Percentiles rank a stretch among this genome's conserved stretches.
Conservation (phyloP, 2,797 vertebrate genomes). For the Chromis chromis region DNA sequence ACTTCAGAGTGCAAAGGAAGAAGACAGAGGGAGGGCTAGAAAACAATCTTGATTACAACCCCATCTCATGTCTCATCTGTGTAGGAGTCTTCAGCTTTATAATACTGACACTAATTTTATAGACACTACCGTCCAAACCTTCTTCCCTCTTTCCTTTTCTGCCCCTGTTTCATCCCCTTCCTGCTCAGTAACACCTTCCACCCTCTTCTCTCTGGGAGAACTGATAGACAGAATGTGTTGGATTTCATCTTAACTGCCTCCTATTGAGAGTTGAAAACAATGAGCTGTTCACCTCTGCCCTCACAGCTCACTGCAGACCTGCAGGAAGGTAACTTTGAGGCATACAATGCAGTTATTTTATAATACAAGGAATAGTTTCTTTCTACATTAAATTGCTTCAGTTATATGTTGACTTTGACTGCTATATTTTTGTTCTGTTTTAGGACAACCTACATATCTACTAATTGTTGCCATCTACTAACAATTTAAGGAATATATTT, state of each 20-base stretch:
- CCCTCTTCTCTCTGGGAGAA: conserved; percentile 31
- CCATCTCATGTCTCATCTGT: neutral
- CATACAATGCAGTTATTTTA: conserved; percentile 49
- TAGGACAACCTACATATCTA: conserved; percentile 48
- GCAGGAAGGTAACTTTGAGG: conserved; percentile 46
- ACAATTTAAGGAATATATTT: too few species aligned
- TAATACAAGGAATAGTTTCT: conserved; percentile 40
- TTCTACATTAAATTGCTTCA: conserved; percentile 64
- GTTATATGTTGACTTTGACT: conserved; percentile 58
- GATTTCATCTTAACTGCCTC: conserved; percentile 68
- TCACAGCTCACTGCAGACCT: conserved; percentile 35
- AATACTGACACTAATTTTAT: conserved; percentile 4
- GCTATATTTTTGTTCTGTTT: conserved; percentile 41
- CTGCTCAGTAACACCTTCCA: conserved; percentile 57
- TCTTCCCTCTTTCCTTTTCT: conserved; percentile 35
- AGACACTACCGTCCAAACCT: conserved; percentile 24
- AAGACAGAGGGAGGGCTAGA: conserved; percentile 6
- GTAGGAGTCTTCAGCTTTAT: conserved; percentile 22
- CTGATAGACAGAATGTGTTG: conserved; percentile 52
- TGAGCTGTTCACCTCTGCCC: conserved; percentile 57
- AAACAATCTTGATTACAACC: neutral
- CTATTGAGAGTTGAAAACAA: conserved; percentile 70
- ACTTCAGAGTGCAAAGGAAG: conserved; percentile 31
- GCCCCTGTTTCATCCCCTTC: conserved; percentile 40
- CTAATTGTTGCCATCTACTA: conserved; percentile 43